Conservation (phyloP, 2,888 invertebrate species). For the Drosophila niveifrons region DNA sequence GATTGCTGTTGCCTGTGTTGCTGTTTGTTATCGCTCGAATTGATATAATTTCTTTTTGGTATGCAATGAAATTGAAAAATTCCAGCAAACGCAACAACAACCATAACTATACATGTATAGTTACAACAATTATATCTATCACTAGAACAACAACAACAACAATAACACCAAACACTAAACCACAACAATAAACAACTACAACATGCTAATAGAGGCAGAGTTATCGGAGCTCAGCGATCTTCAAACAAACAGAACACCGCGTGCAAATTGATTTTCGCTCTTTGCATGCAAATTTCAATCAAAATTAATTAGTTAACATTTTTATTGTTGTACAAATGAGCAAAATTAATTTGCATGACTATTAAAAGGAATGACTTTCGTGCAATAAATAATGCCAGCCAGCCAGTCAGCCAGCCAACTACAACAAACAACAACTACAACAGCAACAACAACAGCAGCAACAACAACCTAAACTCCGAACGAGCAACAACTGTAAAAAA, state of each 20-base stretch:
- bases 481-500: slow-evolving; percentile 60
- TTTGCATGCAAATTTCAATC: slow-evolving; percentile 84
- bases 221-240: slow-evolving; percentile 57
- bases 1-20: slow-evolving; percentile 9
- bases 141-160: background rate
- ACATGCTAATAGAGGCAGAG: slow-evolving; percentile 41
- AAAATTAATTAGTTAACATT: slow-evolving; percentile 84
- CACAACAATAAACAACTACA: slow-evolving; percentile 19
- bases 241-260: slow-evolving; percentile 52
- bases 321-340: slow-evolving; percentile 84
- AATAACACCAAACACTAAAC: slow-evolving; percentile 12
- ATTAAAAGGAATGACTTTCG: slow-evolving; percentile 82
- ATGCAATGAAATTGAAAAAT: slow-evolving; percentile 47
- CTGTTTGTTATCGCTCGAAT: slow-evolving; percentile 34
- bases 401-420: slow-evolving; percentile 26
- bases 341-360: slow-evolving; percentile 83
- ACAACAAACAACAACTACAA: slow-evolving; percentile 42
- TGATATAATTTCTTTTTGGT: slow-evolving; percentile 32
- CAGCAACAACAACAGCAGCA: slow-evolving; percentile 33
- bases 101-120: background rate
- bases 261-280: slow-evolving; percentile 82
- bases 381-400: slow-evolving; percentile 74
- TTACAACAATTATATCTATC: slow-evolving; percentile 7
- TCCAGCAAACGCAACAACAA: slow-evolving; percentile 32
- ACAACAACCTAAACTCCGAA: slow-evolving; percentile 38